Percentiles rank a stretch among this genome's conserved stretches.
Evolutionary conservation across 2,888 invertebrate species (phyloP).

Genomic region (Scaptomyza parva): DNA sequence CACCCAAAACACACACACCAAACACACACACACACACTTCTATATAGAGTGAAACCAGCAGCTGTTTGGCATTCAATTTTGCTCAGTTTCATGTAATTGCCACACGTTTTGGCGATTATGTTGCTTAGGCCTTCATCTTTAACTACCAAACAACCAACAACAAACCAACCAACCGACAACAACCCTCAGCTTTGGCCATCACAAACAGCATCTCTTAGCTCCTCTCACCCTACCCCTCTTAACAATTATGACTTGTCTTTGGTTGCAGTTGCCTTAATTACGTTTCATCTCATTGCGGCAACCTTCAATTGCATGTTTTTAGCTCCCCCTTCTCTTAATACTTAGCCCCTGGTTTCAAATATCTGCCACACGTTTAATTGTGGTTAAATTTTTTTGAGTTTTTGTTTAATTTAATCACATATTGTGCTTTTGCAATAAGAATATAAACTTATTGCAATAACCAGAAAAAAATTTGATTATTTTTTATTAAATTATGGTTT

Average conservation of each 20-base stretch:
- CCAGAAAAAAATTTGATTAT: no score
- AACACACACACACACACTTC: constrained; percentile 8
- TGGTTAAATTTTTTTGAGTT: not conserved
- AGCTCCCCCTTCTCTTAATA: not conserved
- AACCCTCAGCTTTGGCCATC: constrained; percentile 1
- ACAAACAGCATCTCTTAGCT: constrained; percentile 6
- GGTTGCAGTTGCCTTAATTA: constrained; percentile 60
- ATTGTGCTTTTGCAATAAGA: not conserved
- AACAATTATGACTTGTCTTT: constrained; percentile 14
- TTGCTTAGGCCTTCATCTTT: constrained; percentile 67
- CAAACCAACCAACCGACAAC: no score
- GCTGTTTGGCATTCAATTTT: constrained; percentile 73
- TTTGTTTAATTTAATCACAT: constrained; percentile 7
- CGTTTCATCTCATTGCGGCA: constrained; percentile 29
- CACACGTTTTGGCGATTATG: constrained; percentile 78
- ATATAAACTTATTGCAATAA: constrained; percentile 1
- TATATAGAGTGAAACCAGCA: constrained; percentile 35
- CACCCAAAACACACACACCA: not conserved
- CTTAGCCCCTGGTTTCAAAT: not conserved
- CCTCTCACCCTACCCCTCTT: not conserved
- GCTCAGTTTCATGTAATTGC: constrained; percentile 73
- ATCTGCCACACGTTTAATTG: not conserved
- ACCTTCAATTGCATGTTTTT: constrained; percentile 35
- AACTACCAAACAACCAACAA: no score
- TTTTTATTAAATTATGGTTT: constrained; percentile 11